Percentiles rank a stretch among this genome's conserved stretches.
Conservation (phyloP, 1,140 invertebrate species). For the Brachionus plicatilis region DNA sequence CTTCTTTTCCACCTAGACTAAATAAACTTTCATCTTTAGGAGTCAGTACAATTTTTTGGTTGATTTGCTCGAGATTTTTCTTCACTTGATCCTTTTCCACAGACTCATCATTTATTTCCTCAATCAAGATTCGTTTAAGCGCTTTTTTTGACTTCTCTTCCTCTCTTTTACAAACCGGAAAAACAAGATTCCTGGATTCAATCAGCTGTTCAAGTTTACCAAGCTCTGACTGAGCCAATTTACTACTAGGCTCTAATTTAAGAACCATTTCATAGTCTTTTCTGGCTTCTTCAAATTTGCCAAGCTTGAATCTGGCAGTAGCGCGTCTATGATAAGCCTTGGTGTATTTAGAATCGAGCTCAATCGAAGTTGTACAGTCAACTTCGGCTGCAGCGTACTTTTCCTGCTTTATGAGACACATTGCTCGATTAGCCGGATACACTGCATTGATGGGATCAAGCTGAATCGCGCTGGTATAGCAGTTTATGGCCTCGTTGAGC, state of each 20-base stretch:
- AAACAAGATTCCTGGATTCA: conserved; percentile 11
- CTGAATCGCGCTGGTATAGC: conserved; percentile 72
- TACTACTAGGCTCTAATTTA: conserved; percentile 68
- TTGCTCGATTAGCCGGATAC: conserved; percentile 77
- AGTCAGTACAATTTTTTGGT: not conserved
- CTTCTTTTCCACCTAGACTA: not conserved
- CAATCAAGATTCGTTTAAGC: conserved; percentile 47
- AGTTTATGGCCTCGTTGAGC: conserved; percentile 71
- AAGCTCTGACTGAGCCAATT: conserved; percentile 58
- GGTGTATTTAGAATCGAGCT: conserved; percentile 68
- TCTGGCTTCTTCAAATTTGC: conserved; percentile 63
- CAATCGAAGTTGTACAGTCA: conserved; percentile 68
- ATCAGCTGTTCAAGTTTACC: conserved; percentile 59
- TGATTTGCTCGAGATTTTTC: conserved; percentile 15
- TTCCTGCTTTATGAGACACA: conserved; percentile 76
- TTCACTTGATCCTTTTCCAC: not conserved
- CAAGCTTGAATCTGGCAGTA: conserved; percentile 63
- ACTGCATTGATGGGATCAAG: conserved; percentile 71
- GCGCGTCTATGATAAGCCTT: conserved; percentile 74
- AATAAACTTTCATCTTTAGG: not conserved
- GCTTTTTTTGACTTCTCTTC: conserved; percentile 50
- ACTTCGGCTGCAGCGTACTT: conserved; percentile 68
- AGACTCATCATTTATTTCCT: conserved; percentile 46
- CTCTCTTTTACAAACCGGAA: conserved; percentile 47
- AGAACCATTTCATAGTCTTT: conserved; percentile 65